Evolutionary conservation across 2,113 vertebrate species (phyloP), one percentile per base, ranked within the genome.

Genomic region (Dendropsophus ebraccatus): DNA sequence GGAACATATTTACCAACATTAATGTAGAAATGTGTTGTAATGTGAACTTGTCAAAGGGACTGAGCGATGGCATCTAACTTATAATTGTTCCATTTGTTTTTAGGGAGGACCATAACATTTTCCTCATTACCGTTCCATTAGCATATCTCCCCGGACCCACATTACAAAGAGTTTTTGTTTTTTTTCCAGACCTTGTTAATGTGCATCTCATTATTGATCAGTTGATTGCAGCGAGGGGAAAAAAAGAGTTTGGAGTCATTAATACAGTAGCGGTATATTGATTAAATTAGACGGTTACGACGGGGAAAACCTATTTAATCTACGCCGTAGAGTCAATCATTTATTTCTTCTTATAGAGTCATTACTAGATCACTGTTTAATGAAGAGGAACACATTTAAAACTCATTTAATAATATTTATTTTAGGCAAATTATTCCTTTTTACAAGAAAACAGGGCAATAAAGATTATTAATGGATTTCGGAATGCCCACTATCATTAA

Each of bases 201-300:
- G 73, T 75, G 28, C 58, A 67, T 50, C 32, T 86, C 47, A 67
- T 81, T 72, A 87, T 81, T 74, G 85, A 87, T 87, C 78, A 16
- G 56, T 58, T 62, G 50, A 35, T 86, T 81, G 11, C 37, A 5
- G 28, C 73, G 32, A 85, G 35, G 47, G 41, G 60, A 30, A 81
- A 47, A 30, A 87, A 73, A 62, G 56, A n/a, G 32, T 81, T 80
- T 62, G 30, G 58, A 74, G 67, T 50, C 78, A 74, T 87, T 87
- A 60, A 60, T 73, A 17, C 35, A 4, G 12, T 72, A 37, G 65
- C 85, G 73, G 58, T 28, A 49, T 62, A 81, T 87, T 80, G 85
- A 81, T 81, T 81, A 37, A 86, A 80, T 30, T 58, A 81, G 23
- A 23, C 32, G 13, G 49, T 67, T 70, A 78, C 19, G 56, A 72